Base-by-base conservation (phyloP, 2,888 invertebrate genomes). In the Nematopogon swammerdamellus region DNA sequence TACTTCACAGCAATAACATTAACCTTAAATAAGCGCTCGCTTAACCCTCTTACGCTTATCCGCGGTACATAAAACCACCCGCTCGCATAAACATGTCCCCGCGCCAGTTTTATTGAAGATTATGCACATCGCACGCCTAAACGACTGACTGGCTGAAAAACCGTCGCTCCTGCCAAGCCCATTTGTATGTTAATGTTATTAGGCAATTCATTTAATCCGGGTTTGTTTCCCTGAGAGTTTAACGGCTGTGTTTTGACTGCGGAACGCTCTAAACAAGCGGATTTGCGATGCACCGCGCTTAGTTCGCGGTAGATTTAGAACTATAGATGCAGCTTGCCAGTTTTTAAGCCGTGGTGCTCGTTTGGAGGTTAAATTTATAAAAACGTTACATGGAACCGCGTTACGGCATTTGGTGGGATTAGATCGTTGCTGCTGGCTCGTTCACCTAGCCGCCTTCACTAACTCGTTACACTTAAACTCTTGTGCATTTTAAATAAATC, bases 121-220 rank as follows among this genome's bases (percentile, higher is more conserved):
- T 30, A 25, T 16, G 29, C 47, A 47, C 25, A 46, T 46, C 25
- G 46, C 46, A 20, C 25, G 18, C 18, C 46, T 47, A 47, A 47
- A 30, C 44, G 19, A 44, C 44, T 19, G 18, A 18, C 18, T 18
- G 19, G 18, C 44, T 52, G 59, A 63, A 64, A 63, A 64, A 63
- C 60, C 55, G 53, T 48, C 25, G 36, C 36, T 36, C 36, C 36
- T 14, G 36, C 36, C 36, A 14, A 36, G 36, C 56, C 61, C 59
- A 64, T 67, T 65, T 64, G 63, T 64, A 65, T 66, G 65, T 56
- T 62, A 65, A 65, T 64, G 58, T 58, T 57, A 61, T 60, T 59
- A 60, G 58, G 60, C 63, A 61, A 61, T 64, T 59, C 50, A 51
- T 57, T 57, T 62, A 63, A 63, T 52, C 51, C 45, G 49, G 45